Conservation (phyloP, 1,140 invertebrate species). For the Micrasema longulum region DNA sequence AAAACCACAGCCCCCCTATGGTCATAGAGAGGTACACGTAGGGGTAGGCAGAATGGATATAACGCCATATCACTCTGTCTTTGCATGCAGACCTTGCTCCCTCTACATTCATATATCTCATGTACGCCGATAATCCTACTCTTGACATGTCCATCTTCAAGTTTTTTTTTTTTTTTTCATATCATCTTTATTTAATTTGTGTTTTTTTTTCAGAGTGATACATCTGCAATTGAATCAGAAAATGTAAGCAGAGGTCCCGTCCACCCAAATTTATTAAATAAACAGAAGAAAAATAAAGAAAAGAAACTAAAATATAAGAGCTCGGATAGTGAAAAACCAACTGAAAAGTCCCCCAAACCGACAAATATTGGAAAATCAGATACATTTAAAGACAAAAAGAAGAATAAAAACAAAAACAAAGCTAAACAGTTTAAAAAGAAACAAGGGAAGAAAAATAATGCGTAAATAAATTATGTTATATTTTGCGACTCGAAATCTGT, state of each 20-base stretch:
- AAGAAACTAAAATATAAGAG: conserved; percentile 44
- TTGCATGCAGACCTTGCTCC: too few species aligned
- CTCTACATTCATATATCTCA: too few species aligned
- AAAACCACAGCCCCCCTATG: too few species aligned
- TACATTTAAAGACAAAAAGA: conserved; percentile 20
- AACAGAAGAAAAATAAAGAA: conserved; percentile 41
- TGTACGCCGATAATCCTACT: too few species aligned
- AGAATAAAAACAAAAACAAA: conserved; percentile 53
- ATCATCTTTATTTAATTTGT: too few species aligned
- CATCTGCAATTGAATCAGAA: conserved; percentile 7
- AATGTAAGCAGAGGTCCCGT: too few species aligned
- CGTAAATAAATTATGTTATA: conserved; percentile 8
- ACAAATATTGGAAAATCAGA: not conserved
- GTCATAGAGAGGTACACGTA: too few species aligned
- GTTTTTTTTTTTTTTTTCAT: too few species aligned
- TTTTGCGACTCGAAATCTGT: too few species aligned
- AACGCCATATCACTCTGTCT: too few species aligned
- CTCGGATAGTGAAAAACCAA: not conserved
- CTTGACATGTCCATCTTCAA: too few species aligned
- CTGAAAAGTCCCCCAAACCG: conserved; percentile 3
- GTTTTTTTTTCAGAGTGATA: conserved; percentile 36
- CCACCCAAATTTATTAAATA: conserved; percentile 27
- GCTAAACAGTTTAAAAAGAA: conserved; percentile 45
- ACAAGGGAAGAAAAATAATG: conserved; percentile 20
- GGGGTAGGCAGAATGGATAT: too few species aligned